These are phyloP conservation scores for Xiphias gladius DNA, from an alignment of 2,113 vertebrate genomes.

Conservation along the genomic window DNA sequence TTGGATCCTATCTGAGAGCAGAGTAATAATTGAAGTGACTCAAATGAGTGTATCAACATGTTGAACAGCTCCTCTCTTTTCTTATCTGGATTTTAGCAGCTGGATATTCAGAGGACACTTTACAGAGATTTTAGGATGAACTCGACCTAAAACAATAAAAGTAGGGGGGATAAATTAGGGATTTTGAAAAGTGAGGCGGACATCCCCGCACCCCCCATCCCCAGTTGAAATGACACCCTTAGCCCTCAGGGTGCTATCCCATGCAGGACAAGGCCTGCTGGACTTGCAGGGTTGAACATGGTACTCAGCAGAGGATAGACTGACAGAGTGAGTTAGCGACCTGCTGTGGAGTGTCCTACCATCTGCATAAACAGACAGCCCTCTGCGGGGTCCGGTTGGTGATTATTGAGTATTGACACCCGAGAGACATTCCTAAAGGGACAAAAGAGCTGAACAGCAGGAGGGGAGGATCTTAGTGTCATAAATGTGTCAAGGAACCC, in stretches of 20 bases:
- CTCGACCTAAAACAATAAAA: too few relatives aligned
- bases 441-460: constrained; percentile 45
- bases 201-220: too few relatives aligned
- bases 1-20: neutral
- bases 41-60: too few relatives aligned
- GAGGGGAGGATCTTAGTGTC: constrained; percentile 45
- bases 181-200: too few relatives aligned
- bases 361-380: constrained; percentile 86
- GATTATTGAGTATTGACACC: constrained; percentile 89
- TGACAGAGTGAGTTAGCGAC: constrained; percentile 82
- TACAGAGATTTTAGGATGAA: too few relatives aligned
- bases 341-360: constrained; percentile 81
- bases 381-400: constrained; percentile 67
- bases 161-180: too few relatives aligned
- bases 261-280: neutral
- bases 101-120: too few relatives aligned
- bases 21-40: too few relatives aligned
- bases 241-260: neutral
- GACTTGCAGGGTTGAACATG: neutral
- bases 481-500: constrained; percentile 69
- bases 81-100: too few relatives aligned
- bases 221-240: neutral
- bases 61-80: too few relatives aligned
- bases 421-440: constrained; percentile 53
- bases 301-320: constrained; percentile 4